phyloP scores from a whole-genome alignment of 2,797 vertebrate genomes.

The Champsocephalus esox region DNA sequence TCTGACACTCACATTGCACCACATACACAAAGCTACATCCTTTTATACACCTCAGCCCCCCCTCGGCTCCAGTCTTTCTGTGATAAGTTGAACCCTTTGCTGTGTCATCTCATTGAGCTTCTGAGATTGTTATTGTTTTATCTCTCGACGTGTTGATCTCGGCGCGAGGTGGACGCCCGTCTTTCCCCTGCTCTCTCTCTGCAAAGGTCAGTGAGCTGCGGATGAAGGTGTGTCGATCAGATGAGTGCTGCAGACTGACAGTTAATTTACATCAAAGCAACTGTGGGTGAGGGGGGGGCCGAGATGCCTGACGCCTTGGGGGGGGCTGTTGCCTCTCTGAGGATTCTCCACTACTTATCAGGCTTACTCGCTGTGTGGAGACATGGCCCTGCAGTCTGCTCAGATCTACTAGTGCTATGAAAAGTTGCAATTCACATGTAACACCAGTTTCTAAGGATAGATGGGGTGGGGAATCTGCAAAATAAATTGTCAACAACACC shows the following conservation, averaged over 20 bases:
- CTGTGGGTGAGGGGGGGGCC: slow-evolving; percentile 19
- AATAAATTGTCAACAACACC: slow-evolving; percentile 5
- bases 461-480: background rate
- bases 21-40: slow-evolving; percentile 21
- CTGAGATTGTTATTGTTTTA: slow-evolving; percentile 70
- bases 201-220: slow-evolving; percentile 80
- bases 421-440: slow-evolving; percentile 21
- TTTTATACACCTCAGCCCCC: slow-evolving; percentile 31
- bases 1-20: background rate
- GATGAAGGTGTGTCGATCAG: slow-evolving; percentile 77
- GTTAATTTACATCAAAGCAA: slow-evolving; percentile 79
- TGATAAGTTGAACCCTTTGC: slow-evolving; percentile 53
- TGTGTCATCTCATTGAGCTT: slow-evolving; percentile 61
- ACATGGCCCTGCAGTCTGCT: slow-evolving; percentile 34
- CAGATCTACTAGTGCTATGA: slow-evolving; percentile 11
- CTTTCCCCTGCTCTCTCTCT: slow-evolving; percentile 56
- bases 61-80: slow-evolving; percentile 36
- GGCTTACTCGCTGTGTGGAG: slow-evolving; percentile 42
- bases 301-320: slow-evolving; percentile 5
- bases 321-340: slow-evolving; percentile 38
- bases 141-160: slow-evolving; percentile 65
- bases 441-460: slow-evolving; percentile 8
- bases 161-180: slow-evolving; percentile 50
- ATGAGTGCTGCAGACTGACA: slow-evolving; percentile 63
- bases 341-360: slow-evolving; percentile 55